phyloP scores from a whole-genome alignment of 2,888 invertebrate genomes.

The Cephus pulcher region DNA sequence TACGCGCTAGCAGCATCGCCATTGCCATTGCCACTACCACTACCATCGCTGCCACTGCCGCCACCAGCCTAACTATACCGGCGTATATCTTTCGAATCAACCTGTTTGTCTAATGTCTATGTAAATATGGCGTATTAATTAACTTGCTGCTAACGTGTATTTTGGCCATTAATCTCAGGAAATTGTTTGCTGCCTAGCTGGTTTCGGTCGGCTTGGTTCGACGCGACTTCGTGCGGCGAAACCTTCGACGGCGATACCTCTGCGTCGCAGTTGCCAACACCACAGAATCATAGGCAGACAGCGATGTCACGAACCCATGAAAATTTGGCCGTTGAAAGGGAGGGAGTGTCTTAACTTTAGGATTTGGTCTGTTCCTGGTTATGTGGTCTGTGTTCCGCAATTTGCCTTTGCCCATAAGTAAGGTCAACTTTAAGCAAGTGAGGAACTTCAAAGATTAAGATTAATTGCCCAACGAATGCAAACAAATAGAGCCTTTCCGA shows the following conservation, averaged over 20 bases:
- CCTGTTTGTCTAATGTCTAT: conserved; percentile 64
- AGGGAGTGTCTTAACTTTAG: no score
- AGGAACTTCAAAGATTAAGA: conserved; percentile 14
- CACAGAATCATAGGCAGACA: no score
- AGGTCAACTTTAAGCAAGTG: not conserved
- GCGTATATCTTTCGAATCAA: conserved; percentile 61
- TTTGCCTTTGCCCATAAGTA: not conserved
- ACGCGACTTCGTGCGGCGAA: no score
- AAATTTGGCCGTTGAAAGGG: no score
- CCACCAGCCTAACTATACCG: conserved; percentile 13
- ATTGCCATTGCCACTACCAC: not conserved
- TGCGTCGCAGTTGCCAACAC: no score
- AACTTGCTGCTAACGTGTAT: conserved; percentile 58
- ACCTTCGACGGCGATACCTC: no score
- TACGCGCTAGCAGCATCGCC: not conserved
- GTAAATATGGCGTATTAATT: conserved; percentile 64
- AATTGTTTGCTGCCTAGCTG: conserved; percentile 42
- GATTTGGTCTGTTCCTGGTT: no score
- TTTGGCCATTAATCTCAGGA: conserved; percentile 50
- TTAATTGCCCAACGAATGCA: conserved; percentile 14
- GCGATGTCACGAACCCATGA: no score
- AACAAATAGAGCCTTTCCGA: conserved; percentile 15
- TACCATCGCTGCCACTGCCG: not conserved
- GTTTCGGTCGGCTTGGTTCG: no score
- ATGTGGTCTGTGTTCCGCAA: no score